Conservation (phyloP, 2,113 vertebrate genomes). For the Gopherus flavomarginatus region DNA sequence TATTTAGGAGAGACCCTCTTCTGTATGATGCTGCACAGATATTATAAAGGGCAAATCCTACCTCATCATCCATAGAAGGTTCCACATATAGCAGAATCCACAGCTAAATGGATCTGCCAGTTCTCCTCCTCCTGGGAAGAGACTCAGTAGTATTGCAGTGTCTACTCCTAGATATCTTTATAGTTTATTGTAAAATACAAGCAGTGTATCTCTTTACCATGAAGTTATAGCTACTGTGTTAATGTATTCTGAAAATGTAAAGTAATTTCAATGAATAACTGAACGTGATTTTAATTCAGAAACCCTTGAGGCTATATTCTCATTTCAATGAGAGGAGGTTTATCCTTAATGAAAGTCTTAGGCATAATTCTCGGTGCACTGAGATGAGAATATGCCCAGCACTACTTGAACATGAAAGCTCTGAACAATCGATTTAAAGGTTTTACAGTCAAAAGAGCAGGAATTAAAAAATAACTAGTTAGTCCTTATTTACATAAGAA, state of each 20-base stretch:
- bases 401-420: conserved; percentile 32
- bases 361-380: conserved; percentile 28
- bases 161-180: neutral
- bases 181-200: neutral
- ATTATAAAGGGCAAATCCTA: neutral
- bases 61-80: neutral
- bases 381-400: conserved; percentile 37
- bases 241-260: conserved; percentile 33
- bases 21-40: neutral
- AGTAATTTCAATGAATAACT: conserved; percentile 41
- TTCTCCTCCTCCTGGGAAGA: neutral
- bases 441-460: conserved; percentile 49
- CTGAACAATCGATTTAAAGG: conserved; percentile 43
- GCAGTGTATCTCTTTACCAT: neutral
- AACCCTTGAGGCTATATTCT: conserved; percentile 40
- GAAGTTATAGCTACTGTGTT: conserved; percentile 23
- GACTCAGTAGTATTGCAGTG: neutral
- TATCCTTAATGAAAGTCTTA: conserved; percentile 61
- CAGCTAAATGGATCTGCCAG: neutral
- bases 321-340: conserved; percentile 28
- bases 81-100: neutral
- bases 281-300: conserved; percentile 58
- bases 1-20: neutral
- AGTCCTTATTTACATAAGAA: conserved; percentile 64
- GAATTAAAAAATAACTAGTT: conserved; percentile 52